Percentiles rank a stretch among this genome's conserved stretches.
Conservation (phyloP, 2,113 vertebrate species). For the Chlamydotis undulata region DNA sequence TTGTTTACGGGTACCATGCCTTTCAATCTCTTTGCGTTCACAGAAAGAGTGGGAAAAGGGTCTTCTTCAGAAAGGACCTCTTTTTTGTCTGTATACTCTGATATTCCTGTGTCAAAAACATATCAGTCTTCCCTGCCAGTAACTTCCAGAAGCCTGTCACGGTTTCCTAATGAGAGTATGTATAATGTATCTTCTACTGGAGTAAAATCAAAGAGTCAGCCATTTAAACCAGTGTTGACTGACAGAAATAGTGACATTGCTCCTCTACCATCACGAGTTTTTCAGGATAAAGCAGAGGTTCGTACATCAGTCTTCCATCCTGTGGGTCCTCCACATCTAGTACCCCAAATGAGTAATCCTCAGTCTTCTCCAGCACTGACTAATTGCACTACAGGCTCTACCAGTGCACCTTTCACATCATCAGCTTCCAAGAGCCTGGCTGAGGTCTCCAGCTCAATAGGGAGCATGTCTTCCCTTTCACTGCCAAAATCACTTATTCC, state of each 20-base stretch:
- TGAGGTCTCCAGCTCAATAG: not conserved
- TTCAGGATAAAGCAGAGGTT: not conserved
- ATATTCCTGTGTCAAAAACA: not conserved
- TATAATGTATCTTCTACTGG: not conserved
- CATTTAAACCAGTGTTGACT: not conserved
- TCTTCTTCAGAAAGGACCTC: not conserved
- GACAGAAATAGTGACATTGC: not conserved
- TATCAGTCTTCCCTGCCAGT: not conserved
- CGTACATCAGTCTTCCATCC: not conserved
- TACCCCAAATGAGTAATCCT: not conserved
- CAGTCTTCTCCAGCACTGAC: not conserved
- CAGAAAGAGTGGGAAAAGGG: not conserved
- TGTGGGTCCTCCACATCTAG: not conserved
- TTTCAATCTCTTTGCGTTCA: not conserved
- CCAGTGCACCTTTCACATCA: not conserved
- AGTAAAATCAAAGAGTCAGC: not conserved
- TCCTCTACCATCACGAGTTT: not conserved
- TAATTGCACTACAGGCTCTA: not conserved
- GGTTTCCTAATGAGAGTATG: not conserved
- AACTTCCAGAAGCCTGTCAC: not conserved
- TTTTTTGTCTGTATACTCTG: not conserved
- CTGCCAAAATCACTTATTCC: not conserved
- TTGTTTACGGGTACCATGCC: not conserved
- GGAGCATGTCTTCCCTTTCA: not conserved
- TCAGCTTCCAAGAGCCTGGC: slow-evolving; percentile 1